phyloP scores from a whole-genome alignment of 2,797 vertebrate genomes.

The Spatula clypeata region DNA sequence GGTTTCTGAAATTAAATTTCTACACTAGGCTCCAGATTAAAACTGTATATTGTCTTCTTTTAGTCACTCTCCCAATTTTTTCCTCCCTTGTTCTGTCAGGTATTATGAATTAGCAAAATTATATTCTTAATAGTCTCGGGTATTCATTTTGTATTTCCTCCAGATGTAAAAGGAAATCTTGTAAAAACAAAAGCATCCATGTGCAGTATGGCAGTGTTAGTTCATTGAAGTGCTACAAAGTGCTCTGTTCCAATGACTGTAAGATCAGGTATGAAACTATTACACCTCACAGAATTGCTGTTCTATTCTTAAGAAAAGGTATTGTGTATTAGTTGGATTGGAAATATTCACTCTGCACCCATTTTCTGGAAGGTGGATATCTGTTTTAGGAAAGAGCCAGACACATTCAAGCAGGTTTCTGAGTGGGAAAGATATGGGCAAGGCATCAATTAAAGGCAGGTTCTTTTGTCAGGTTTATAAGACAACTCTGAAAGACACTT shows the following conservation, averaged over 20 bases:
- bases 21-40: not conserved
- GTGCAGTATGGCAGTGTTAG: no score
- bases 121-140: not conserved
- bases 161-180: not conserved
- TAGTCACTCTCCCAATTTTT: not conserved
- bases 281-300: accelerated
- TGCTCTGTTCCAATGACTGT: not conserved
- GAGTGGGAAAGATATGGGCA: not conserved
- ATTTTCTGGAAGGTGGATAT: not conserved
- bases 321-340: not conserved
- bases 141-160: not conserved
- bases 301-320: not conserved
- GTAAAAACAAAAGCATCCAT: not conserved
- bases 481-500: not conserved
- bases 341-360: not conserved
- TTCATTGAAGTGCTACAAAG: not conserved
- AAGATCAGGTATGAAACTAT: not conserved
- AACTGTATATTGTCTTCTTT: not conserved
- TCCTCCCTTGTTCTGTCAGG: not conserved
- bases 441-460: not conserved
- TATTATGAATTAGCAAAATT: not conserved
- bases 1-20: not conserved
- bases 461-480: not conserved
- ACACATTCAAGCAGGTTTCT: not conserved
- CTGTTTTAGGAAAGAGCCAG: not conserved